These are phyloP conservation scores for Eublepharis macularius DNA, from an alignment of 2,113 vertebrate species.

Conservation along the genomic window DNA sequence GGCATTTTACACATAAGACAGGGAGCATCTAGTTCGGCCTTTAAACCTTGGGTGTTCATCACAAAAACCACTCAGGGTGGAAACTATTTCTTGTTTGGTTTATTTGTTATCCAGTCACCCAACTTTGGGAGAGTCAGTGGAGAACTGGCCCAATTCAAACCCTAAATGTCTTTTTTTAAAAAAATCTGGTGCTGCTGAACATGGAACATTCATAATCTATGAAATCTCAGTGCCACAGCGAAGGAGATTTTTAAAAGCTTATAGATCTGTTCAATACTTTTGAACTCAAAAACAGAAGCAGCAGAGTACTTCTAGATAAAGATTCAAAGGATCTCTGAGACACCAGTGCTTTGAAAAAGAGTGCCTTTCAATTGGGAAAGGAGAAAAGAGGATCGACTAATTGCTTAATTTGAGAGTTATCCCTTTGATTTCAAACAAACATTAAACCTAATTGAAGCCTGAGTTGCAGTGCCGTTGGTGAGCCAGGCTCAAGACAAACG, in stretches of 20 bases:
- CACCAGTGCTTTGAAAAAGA: slow-evolving; percentile 13
- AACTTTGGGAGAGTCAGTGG: not conserved
- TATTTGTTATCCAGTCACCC: slow-evolving; percentile 8
- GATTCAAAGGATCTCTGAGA: slow-evolving; percentile 34
- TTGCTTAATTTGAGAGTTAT: not conserved
- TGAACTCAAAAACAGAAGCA: not conserved
- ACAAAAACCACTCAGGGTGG: no score
- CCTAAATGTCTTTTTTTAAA: not conserved
- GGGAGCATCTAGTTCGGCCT: no score
- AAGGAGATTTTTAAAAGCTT: slow-evolving; percentile 13
- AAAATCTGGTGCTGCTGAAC: not conserved
- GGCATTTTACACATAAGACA: no score
- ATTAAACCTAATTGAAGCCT: not conserved
- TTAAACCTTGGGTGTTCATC: no score
- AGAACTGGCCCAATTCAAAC: not conserved
- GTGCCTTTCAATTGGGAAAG: not conserved
- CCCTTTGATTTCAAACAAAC: not conserved
- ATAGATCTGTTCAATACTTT: slow-evolving; percentile 2
- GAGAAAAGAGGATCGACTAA: not conserved
- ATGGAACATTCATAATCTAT: slow-evolving; percentile 30
- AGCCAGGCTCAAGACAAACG: slow-evolving; percentile 34
- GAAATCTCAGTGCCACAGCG: not conserved
- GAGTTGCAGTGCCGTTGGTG: not conserved
- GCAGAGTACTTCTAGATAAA: no score
- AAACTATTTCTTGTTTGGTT: slow-evolving; percentile 4